Base-by-base conservation (phyloP, 2,113 vertebrate genomes). In the Heteronetta atricapilla region DNA sequence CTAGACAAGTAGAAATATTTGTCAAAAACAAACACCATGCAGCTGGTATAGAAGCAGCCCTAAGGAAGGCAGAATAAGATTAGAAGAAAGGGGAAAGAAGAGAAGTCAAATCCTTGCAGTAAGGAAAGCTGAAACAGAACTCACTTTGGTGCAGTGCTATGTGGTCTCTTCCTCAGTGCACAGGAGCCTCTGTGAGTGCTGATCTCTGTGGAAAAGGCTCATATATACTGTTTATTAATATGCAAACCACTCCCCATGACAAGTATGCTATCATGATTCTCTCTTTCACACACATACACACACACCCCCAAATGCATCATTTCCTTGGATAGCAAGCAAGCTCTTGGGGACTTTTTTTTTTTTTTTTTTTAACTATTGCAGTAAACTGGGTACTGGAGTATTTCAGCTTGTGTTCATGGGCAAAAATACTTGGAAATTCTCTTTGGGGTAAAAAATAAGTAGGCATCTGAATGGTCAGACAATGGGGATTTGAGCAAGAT, bases 171-270 rank as follows among this genome's bases (percentile, higher is more conserved):
- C 93, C 40, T 56, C 62, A 4, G 40, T 1, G 63, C 64, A 0
- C 85, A 3, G 93, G 38, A 73, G 3, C 59, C 60, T 46, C 66
- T 59, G 42, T 1, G 38, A 77, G 79, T 2, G 72, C 89, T 0
- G 23, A 12, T 20, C 73, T 42, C 22, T 0, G 29, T 48, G 66
- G 44, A 28, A 15, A 9, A 81, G 8, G 33, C 79, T 78, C 29
- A 2, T 18, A 59, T 31, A 13, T 29, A 15, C 56, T 48, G 72
- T 58, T 34, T 78, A 15, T 81, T 91, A 92, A 78, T 60, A 90
- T 78, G 68, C 93, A 88, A 72, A 56, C 95, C 86, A 73, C 93
- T 91, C 96, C 95, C 72, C 42, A 0, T 63, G 74, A 80, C 59
- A 78, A 73, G 21, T 33, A 60, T 58, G 73, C 52, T 56, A 15